Base-by-base conservation (phyloP, 2,113 vertebrate genomes). In the Oryzias woworae region DNA sequence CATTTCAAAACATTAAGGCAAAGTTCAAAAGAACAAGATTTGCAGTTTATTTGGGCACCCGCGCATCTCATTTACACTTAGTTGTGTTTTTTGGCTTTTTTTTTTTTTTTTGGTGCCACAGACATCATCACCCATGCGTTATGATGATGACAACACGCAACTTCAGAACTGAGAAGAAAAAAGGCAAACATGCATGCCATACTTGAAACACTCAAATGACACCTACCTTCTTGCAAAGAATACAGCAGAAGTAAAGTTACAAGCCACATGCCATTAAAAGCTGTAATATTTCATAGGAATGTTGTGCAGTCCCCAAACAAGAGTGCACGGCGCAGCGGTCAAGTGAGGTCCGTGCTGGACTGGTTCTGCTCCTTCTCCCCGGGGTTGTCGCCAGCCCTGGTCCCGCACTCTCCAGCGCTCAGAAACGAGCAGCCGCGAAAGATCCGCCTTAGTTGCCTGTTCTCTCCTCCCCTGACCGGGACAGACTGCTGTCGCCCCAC, bases 231-330 rank as follows among this genome's bases (percentile, higher is more conserved):
- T 92, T 91, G 94, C 87, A 95, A 94, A 94, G 95, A 96, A 94
- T 95, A 96, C 93, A 98, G 95, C 94, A 98, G 96, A 94, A 96
- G 90, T 93, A 97, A 94, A 96, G 94, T 98, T 95, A 96, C 95
- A 95, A 97, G 96, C 96, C 95, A 98, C 96, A 98, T 98, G 94
- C 96, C 96, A 98, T 96, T 94, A 92, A 95, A 91, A 95, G 94
- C 94, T 92, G 91, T 92, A 91, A 78, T 89, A 91, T 93, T 94
- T 92, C 93, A 93, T 91, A 92, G 94, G 94, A 93, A 94, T 94
- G 91, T 87, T 91, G 93, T 93, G 92, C 94, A 92, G 93, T 88
- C 91, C 94, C 92, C 92, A 87, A 28, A 91, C 87, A 89, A 90
- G 91, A 90, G 90, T 91, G 95, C 93, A 93, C 85, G 90, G 93